Percentiles rank a stretch among this genome's conserved stretches.
Conservation (phyloP, 1,140 invertebrate species). For the Aradophagus sp. region DNA sequence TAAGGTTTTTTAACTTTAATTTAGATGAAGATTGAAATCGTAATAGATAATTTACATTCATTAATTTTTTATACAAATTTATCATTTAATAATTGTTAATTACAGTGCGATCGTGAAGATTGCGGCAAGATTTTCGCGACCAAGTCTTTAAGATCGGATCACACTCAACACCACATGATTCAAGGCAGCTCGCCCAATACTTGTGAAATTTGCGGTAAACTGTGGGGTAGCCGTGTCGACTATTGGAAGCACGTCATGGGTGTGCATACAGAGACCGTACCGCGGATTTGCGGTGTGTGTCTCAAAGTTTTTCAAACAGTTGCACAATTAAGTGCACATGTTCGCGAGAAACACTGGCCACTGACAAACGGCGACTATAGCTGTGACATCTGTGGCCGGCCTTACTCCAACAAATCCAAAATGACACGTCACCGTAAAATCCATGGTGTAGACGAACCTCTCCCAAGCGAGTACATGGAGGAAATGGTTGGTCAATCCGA, state of each 20-base stretch:
- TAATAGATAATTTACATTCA: too few species aligned
- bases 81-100: too few species aligned
- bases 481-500: neutral
- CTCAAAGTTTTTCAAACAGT: constrained; percentile 75
- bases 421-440: constrained; percentile 76
- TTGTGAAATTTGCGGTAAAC: constrained; percentile 75
- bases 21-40: too few species aligned
- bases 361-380: constrained; percentile 75
- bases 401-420: constrained; percentile 77
- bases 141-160: constrained; percentile 72
- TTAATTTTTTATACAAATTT: too few species aligned
- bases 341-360: constrained; percentile 74
- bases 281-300: constrained; percentile 77
- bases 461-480: constrained; percentile 13
- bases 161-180: constrained; percentile 72
- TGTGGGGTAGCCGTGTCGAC: constrained; percentile 76
- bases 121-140: constrained; percentile 76
- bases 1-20: too few species aligned
- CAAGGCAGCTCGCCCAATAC: constrained; percentile 74
- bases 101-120: constrained; percentile 68
- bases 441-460: constrained; percentile 65
- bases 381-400: constrained; percentile 76
- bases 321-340: constrained; percentile 71
- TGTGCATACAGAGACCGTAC: constrained; percentile 75
- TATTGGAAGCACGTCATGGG: constrained; percentile 78